Evolutionary conservation across 92 coral and sea anemone genomes (phyloP).

Genomic region (Epizoanthus stellaris): DNA sequence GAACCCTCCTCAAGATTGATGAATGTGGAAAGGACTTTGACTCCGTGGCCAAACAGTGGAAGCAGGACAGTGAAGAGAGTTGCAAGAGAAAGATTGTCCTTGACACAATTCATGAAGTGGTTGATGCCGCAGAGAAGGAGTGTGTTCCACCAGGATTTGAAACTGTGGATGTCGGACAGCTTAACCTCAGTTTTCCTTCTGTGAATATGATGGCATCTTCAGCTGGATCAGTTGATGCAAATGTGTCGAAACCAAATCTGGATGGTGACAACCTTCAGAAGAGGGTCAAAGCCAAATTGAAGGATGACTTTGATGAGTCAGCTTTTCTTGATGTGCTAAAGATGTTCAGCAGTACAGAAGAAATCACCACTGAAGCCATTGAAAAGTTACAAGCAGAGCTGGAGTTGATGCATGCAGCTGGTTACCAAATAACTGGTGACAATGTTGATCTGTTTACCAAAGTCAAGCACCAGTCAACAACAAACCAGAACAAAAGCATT

Average conservation of each 20-base stretch:
- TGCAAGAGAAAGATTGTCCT: constrained; percentile 14
- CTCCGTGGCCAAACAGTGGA: constrained; percentile 5
- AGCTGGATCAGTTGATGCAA: not conserved
- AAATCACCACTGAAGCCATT: not conserved
- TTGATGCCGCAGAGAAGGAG: not conserved
- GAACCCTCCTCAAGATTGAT: constrained; percentile 37
- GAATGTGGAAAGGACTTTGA: constrained; percentile 39
- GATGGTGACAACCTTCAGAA: constrained; percentile 5
- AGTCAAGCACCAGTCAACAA: constrained; percentile 51
- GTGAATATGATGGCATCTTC: not conserved
- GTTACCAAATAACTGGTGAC: constrained; percentile 59
- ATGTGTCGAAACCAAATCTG: not conserved
- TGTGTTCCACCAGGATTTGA: not conserved
- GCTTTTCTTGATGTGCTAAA: constrained; percentile 14
- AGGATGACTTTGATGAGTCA: constrained; percentile 3
- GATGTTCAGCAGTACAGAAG: constrained; percentile 12
- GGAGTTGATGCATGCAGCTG: constrained; percentile 27
- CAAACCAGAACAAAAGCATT: constrained; percentile 56
- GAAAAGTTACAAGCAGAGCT: not conserved
- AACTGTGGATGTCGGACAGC: not conserved
- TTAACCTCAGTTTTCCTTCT: not conserved
- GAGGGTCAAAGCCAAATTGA: constrained; percentile 12
- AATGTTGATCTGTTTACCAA: constrained; percentile 52
- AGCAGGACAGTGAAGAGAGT: constrained; percentile 16
- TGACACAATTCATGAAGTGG: not conserved